Evolutionary conservation across 2,113 vertebrate genomes (phyloP).

Genomic region (Notechis scutatus): DNA sequence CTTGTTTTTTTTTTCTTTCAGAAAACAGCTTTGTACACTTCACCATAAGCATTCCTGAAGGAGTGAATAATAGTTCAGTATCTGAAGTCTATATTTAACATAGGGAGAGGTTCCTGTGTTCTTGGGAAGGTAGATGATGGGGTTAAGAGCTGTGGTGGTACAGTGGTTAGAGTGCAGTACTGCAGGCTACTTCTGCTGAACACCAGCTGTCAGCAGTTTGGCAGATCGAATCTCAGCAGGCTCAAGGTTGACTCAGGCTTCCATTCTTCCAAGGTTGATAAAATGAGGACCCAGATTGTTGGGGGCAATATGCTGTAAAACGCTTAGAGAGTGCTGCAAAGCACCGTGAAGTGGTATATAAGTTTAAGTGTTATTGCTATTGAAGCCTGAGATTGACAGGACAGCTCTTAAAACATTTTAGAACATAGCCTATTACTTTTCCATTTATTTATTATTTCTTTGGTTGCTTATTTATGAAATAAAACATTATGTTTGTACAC

Average conservation of each 20-base stretch:
- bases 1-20: neutral
- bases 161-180: too few relatives aligned
- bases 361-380: too few relatives aligned
- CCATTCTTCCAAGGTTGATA: too few relatives aligned
- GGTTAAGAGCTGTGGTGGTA: neutral
- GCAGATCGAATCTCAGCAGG: too few relatives aligned
- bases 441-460: constrained; percentile 27
- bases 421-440: constrained; percentile 4
- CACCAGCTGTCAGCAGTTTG: too few relatives aligned
- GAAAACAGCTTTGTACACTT: neutral
- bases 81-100: neutral
- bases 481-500: neutral
- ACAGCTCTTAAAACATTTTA: neutral
- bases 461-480: constrained; percentile 25
- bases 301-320: too few relatives aligned
- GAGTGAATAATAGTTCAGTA: neutral
- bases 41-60: neutral
- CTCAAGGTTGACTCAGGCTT: too few relatives aligned
- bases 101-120: neutral
- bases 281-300: too few relatives aligned
- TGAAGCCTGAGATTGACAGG: neutral
- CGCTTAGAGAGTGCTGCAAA: too few relatives aligned
- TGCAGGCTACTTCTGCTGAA: too few relatives aligned
- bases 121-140: neutral
- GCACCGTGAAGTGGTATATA: too few relatives aligned